Evolutionary conservation across 2,888 invertebrate species (phyloP).

Genomic region (Limnephilus lunatus): DNA sequence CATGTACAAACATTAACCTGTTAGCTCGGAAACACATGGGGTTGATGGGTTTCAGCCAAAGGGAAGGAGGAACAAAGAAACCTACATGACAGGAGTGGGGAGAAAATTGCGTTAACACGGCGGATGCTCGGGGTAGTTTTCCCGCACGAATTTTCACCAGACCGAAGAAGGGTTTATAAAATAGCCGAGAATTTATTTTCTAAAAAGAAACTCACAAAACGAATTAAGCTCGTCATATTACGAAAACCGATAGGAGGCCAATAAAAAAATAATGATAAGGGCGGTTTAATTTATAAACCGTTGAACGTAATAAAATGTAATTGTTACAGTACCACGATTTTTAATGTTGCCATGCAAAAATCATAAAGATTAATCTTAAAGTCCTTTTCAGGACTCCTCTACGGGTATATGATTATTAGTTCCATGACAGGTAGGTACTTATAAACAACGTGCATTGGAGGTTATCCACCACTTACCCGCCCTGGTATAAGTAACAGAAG

Average conservation of each 20-base stretch:
- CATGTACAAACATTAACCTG: neutral
- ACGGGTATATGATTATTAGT: too few relatives aligned
- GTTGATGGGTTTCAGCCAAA: neutral
- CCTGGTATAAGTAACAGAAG: too few relatives aligned
- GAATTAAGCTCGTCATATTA: neutral
- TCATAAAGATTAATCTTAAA: neutral
- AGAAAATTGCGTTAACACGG: conserved; percentile 27
- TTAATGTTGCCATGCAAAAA: neutral
- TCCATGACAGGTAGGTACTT: too few relatives aligned
- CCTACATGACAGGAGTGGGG: neutral
- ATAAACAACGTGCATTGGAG: too few relatives aligned
- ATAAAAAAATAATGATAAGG: neutral
- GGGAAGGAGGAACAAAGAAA: conserved; percentile 22
- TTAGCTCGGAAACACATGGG: neutral
- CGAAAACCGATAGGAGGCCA: neutral
- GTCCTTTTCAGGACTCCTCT: too few relatives aligned
- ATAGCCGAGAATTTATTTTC: neutral
- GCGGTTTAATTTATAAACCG: neutral
- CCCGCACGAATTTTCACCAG: neutral
- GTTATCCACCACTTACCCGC: too few relatives aligned
- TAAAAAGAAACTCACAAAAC: neutral
- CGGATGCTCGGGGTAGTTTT: conserved; percentile 25
- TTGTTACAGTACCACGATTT: neutral
- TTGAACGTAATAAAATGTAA: too few relatives aligned
- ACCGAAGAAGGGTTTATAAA: conserved; percentile 2